phyloP scores from a whole-genome alignment of 2,797 vertebrate species.

The Coregonus ussuriensis region DNA sequence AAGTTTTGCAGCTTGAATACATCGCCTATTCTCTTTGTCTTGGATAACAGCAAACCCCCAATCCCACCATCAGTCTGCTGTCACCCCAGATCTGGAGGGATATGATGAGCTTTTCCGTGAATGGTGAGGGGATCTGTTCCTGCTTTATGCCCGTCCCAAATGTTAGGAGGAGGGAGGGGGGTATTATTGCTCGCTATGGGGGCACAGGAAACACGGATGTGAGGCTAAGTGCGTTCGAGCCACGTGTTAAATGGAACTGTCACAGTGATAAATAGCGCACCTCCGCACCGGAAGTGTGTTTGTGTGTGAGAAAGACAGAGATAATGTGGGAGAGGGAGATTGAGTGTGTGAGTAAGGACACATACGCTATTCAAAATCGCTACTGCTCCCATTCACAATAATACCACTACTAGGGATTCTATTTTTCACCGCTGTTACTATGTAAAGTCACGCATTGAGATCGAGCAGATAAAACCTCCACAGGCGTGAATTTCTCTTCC shows the following conservation, averaged over 20 bases:
- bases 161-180: slow-evolving; percentile 46
- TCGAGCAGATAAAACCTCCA: slow-evolving; percentile 45
- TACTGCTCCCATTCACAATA: slow-evolving; percentile 43
- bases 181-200: slow-evolving; percentile 54
- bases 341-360: not conserved
- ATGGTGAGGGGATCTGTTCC: slow-evolving; percentile 44
- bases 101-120: slow-evolving; percentile 53
- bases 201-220: slow-evolving; percentile 61
- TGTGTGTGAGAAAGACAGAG: slow-evolving; percentile 28
- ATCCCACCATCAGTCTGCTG: slow-evolving; percentile 48
- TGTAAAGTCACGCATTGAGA: slow-evolving; percentile 50
- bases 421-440: slow-evolving; percentile 45
- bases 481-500: slow-evolving; percentile 39
- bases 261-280: slow-evolving; percentile 70
- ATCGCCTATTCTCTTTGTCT: slow-evolving; percentile 45
- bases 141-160: slow-evolving; percentile 56
- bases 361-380: not conserved
- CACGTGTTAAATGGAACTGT: slow-evolving; percentile 68
- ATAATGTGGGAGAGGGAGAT: not conserved
- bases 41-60: not conserved
- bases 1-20: slow-evolving; percentile 31
- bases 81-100: slow-evolving; percentile 43
- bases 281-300: slow-evolving; percentile 44
- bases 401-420: slow-evolving; percentile 44
- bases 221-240: slow-evolving; percentile 56